Evolutionary conservation across 2,888 invertebrate genomes (phyloP).

Genomic region (Microctonus aethiopoides): DNA sequence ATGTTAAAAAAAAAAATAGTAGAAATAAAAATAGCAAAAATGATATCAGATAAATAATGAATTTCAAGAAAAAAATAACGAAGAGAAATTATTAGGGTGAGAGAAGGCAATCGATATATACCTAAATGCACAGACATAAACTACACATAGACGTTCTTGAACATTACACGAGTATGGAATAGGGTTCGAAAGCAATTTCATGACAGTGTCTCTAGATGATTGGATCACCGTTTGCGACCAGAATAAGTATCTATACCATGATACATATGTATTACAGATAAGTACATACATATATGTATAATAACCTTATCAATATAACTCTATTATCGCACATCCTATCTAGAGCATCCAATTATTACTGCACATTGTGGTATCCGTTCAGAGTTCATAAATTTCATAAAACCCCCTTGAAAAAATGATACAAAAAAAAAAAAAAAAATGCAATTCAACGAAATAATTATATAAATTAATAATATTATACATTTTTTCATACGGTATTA

Average conservation of each 20-base stretch:
- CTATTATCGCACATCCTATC: conserved; percentile 51
- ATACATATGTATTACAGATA: conserved; percentile 15
- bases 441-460: too few species aligned
- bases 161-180: conserved; percentile 57
- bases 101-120: conserved; percentile 55
- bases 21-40: neutral
- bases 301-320: conserved; percentile 57
- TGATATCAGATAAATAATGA: conserved; percentile 37
- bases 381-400: conserved; percentile 39
- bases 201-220: conserved; percentile 64
- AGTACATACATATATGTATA: conserved; percentile 7
- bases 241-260: conserved; percentile 50
- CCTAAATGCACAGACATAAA: neutral
- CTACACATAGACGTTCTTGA: neutral
- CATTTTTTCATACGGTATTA: too few species aligned
- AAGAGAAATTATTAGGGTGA: conserved; percentile 43
- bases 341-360: conserved; percentile 56
- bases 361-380: conserved; percentile 37
- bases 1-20: neutral
- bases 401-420: too few species aligned
- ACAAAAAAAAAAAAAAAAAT: too few species aligned
- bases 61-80: conserved; percentile 57
- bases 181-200: conserved; percentile 61
- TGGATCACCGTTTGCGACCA: conserved; percentile 60
- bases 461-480: too few species aligned